Evolutionary conservation across 2,888 invertebrate species (phyloP).

Genomic region (Capitulum mitella): DNA sequence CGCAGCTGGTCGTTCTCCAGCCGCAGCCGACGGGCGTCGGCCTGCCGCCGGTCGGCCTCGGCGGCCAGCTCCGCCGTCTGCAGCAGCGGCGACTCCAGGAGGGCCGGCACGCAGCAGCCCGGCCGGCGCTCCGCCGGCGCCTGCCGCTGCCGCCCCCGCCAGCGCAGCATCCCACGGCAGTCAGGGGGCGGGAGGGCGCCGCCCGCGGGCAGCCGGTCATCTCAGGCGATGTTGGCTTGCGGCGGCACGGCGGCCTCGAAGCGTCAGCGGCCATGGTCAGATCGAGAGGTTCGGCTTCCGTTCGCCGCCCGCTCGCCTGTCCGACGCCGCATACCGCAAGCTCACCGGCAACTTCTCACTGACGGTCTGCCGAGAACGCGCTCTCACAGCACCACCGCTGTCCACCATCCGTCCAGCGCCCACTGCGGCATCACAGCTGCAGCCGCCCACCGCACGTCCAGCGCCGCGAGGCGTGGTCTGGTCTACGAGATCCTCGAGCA

Average conservation of each 20-base stretch:
- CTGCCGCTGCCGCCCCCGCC: conserved; percentile 75
- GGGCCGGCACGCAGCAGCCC: conserved; percentile 51
- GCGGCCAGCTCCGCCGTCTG: conserved; percentile 48
- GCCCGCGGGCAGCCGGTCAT: too few relatives aligned
- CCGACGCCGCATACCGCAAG: too few relatives aligned
- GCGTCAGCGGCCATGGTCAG: too few relatives aligned
- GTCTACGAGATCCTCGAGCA: too few relatives aligned
- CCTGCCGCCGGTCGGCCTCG: conserved; percentile 83
- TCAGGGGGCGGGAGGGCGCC: conserved; percentile 41
- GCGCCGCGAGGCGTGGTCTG: too few relatives aligned
- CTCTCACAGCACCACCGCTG: too few relatives aligned
- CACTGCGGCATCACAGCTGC: too few relatives aligned
- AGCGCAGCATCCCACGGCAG: conserved; percentile 79
- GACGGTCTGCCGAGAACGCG: too few relatives aligned
- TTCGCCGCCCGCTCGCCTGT: too few relatives aligned
- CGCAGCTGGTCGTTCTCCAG: conserved; percentile 79
- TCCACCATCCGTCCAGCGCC: not conserved
- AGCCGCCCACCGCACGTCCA: not conserved
- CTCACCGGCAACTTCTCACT: too few relatives aligned
- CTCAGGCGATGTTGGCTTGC: not conserved
- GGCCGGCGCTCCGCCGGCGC: conserved; percentile 63
- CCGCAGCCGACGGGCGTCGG: conserved; percentile 78
- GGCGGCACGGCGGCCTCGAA: too few relatives aligned
- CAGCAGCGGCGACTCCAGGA: not conserved
- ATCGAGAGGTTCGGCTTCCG: too few relatives aligned